These are phyloP conservation scores for Macrosiphum euphorbiae DNA, from an alignment of 2,888 invertebrate genomes.

Conservation along the genomic window DNA sequence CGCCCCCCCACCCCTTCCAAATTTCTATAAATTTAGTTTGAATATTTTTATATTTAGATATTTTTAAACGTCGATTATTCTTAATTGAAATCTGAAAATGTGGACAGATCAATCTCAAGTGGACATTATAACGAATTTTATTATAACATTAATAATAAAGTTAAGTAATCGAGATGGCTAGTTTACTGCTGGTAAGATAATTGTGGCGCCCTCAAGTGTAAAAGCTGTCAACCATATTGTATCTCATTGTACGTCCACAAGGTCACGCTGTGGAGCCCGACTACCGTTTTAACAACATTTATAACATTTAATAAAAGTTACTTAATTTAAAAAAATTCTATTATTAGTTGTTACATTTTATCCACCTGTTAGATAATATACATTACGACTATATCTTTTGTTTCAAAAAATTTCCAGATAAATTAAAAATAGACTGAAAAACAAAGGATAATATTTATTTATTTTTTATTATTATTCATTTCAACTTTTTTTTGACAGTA, in stretches of 20 bases:
- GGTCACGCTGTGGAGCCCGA: background rate
- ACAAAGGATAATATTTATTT: too few species aligned
- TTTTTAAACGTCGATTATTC: too few species aligned
- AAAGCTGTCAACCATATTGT: background rate
- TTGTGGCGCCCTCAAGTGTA: background rate
- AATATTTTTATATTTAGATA: too few species aligned
- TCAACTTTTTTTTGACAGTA: too few species aligned
- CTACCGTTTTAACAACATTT: background rate
- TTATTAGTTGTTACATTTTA: background rate
- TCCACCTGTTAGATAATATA: background rate
- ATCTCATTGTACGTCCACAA: background rate
- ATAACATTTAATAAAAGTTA: background rate
- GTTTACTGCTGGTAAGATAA: background rate
- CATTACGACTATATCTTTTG: background rate
- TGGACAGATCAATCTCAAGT: too few species aligned
- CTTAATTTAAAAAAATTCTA: background rate
- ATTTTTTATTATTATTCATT: too few species aligned
- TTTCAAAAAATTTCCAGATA: rapidly evolving
- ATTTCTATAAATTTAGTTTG: too few species aligned
- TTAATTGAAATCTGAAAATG: too few species aligned
- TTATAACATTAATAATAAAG: too few species aligned
- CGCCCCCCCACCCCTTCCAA: too few species aligned
- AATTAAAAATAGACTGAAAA: too few species aligned
- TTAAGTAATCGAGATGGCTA: background rate
- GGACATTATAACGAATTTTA: too few species aligned